Conservation (phyloP, 30 jellyfish, hydroid and myxozoan genomes). For the Cassiopea andromeda region DNA sequence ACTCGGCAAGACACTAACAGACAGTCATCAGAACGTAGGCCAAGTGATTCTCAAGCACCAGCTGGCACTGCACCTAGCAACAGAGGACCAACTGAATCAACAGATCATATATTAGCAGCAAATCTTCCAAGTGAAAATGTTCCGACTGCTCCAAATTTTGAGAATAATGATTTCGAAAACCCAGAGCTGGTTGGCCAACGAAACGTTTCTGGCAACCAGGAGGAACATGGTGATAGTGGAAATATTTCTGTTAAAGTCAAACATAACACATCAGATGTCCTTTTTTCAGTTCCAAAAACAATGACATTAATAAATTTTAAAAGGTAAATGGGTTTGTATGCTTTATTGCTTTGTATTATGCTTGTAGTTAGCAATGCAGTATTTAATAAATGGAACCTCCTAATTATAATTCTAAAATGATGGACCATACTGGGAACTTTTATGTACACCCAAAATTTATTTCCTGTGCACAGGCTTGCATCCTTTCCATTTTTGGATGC, state of each 20-base stretch:
- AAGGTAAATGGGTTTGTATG: constrained; percentile 2
- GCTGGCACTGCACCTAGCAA: not conserved
- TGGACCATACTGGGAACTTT: no score
- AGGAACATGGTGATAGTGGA: not conserved
- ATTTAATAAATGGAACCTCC: not conserved
- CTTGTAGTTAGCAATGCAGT: not conserved
- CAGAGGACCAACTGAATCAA: not conserved
- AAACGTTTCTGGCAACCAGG: not conserved
- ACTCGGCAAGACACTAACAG: not conserved
- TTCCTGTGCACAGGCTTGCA: not conserved
- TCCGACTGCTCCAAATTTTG: not conserved
- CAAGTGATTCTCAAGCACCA: not conserved
- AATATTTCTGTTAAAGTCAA: constrained; percentile 36
- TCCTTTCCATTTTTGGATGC: not conserved
- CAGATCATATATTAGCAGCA: not conserved
- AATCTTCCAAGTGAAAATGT: not conserved
- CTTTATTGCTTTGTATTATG: not conserved
- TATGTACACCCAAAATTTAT: no score
- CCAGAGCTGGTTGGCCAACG: not conserved
- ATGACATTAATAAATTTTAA: constrained; percentile 35
- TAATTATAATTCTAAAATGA: no score
- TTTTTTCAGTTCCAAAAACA: constrained; percentile 43
- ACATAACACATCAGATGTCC: constrained; percentile 16
- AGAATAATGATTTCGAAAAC: not conserved
- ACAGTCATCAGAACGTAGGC: not conserved